Evolutionary conservation across 2,113 vertebrate genomes (phyloP).

Genomic region (Formicarius rufipectus): DNA sequence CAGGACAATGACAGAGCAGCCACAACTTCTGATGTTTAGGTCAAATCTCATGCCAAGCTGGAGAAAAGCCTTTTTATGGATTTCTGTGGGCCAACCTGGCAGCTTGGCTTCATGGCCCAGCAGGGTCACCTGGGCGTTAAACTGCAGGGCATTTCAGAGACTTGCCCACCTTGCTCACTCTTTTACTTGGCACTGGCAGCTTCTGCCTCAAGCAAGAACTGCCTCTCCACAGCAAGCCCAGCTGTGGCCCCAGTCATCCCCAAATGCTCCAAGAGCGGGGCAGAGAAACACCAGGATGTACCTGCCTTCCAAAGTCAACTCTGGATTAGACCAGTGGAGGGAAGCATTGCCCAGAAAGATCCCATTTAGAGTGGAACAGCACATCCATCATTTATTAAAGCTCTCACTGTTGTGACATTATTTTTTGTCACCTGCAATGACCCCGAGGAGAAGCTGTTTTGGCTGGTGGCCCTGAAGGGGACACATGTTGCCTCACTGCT

Average conservation of each 20-base stretch:
- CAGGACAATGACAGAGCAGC: neutral
- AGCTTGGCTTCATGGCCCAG: neutral
- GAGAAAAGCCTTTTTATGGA: neutral
- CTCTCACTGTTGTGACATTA: neutral
- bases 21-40: neutral
- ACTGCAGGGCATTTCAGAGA: neutral
- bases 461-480: rapidly evolving
- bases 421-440: neutral
- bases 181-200: neutral
- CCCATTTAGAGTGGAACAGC: neutral
- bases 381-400: neutral
- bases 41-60: neutral
- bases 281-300: neutral
- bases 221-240: neutral
- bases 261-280: rapidly evolving
- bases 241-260: neutral
- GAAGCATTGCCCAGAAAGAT: neutral
- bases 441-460: neutral
- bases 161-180: rapidly evolving
- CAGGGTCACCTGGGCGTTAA: neutral
- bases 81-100: neutral
- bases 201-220: neutral
- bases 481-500: rapidly evolving
- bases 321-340: rapidly evolving
- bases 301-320: neutral